Conservation (phyloP, 2,888 invertebrate species). For the Troides aeacus region DNA sequence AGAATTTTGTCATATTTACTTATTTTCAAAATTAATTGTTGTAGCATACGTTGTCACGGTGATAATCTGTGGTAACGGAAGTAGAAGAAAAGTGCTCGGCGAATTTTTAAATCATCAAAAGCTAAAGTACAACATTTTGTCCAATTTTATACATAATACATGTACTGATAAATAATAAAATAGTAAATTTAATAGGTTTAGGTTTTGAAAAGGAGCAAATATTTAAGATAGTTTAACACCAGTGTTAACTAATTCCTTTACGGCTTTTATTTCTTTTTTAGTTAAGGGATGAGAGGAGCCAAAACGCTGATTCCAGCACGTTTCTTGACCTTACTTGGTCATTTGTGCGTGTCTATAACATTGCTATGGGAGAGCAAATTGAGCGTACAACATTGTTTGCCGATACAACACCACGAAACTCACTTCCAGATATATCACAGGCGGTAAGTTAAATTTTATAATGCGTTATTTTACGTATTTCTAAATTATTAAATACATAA, state of each 20-base stretch:
- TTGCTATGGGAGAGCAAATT: conserved; percentile 83
- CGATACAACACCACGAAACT: conserved; percentile 67
- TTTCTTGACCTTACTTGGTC: conserved; percentile 85
- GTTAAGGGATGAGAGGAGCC: conserved; percentile 64
- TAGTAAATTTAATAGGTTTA: not conserved
- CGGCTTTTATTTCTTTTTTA: conserved; percentile 5
- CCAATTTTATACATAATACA: conserved; percentile 11
- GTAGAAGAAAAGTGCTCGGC: conserved; percentile 3
- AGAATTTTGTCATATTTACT: not conserved
- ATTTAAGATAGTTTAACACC: not conserved
- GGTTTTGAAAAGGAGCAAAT: not conserved
- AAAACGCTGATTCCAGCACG: conserved; percentile 82
- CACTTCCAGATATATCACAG: conserved; percentile 79
- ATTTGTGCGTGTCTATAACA: conserved; percentile 83
- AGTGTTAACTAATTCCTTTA: not conserved
- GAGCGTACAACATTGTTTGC: conserved; percentile 78
- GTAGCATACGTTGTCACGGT: conserved; percentile 7
- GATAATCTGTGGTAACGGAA: conserved; percentile 7
- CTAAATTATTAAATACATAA: not conserved
- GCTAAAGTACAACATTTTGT: conserved; percentile 8
- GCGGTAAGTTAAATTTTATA: conserved; percentile 63
- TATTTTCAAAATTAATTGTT: not conserved
- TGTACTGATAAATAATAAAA: not conserved
- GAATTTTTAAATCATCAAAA: conserved; percentile 11
- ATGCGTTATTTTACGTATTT: not conserved